Evolutionary conservation across 2,797 vertebrate species (phyloP), one percentile per base, ranked within the genome.

Genomic region (Geotria australis): DNA sequence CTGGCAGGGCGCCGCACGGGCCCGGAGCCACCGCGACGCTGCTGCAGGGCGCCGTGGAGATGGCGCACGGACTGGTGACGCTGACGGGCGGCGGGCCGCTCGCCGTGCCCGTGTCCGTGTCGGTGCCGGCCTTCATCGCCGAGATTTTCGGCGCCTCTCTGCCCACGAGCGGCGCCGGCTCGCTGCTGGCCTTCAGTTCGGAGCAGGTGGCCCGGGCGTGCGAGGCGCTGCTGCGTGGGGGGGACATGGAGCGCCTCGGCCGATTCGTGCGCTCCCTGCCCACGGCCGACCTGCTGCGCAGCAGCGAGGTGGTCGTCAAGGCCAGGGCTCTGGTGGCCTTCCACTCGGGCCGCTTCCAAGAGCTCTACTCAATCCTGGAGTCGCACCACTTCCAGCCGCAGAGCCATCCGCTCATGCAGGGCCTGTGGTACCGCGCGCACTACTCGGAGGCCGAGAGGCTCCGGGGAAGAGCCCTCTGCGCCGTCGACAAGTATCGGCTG

Each of bases 181-280:
- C 14, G 49, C 12, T 46, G 45, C 13, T 57, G 6, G 12, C 45
- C 63, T 93, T 98, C 72, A 94, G 88, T 46, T 85, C 88, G 60
- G 91, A 95, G 72, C 91, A 98, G 68, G 88, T 98, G 71, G 85
- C 88, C 64, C 94, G 88, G 58, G 88, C 95, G 47, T 98, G 91
- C 70, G 91, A 98, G 73, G 91, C 86, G 63, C 66, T 98, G 74
- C 82, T 93, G 74, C 91, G 95, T 71, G 91, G 88, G 62, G 91
- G 91, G 63, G 82, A 96, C 72, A 79, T 95, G 79, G 88, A 98
- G 71, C 79, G 89, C 67, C 74, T 98, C 70, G 81, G 85, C 71
- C 79, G 85, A 70, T 98, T 98, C 73, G 68, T 98, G 60, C 93
- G 86, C 85, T 95, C 91, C 62, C 70, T 98, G 67, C 91, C 91